phyloP scores from a whole-genome alignment of 2,888 invertebrate genomes.

The Camponotus fellah region DNA sequence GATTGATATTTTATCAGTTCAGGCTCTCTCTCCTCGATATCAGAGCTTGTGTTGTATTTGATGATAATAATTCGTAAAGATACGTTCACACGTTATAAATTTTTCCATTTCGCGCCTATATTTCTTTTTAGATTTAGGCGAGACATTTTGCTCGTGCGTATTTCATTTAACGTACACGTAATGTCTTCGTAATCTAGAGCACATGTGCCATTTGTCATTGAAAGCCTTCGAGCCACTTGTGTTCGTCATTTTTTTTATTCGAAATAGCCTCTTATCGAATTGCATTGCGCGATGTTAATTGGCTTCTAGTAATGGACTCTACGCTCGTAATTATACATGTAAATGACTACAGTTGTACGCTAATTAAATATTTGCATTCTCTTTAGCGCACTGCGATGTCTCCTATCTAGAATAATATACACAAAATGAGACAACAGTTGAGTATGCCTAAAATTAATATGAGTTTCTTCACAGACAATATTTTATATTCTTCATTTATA shows the following conservation, averaged over 20 bases:
- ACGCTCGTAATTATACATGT: constrained; percentile 33
- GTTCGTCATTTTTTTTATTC: constrained; percentile 33
- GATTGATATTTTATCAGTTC: not conserved
- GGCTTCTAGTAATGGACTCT: not conserved
- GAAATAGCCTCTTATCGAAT: constrained; percentile 21
- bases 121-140: not conserved
- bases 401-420: constrained; percentile 1
- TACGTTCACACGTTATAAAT: not conserved
- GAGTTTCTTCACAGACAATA: constrained; percentile 3
- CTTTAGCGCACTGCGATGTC: not conserved
- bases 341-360: constrained; percentile 14
- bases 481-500: not conserved
- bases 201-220: constrained; percentile 15
- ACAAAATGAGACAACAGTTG: not conserved
- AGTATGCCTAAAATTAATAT: constrained; percentile 2
- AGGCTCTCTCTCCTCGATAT: not conserved
- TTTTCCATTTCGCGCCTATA: not conserved
- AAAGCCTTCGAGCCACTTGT: not conserved
- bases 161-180: not conserved
- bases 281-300: constrained; percentile 17
- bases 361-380: constrained; percentile 46
- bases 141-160: not conserved
- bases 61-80: too few species aligned
- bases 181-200: not conserved
- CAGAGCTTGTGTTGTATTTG: not conserved